These are phyloP conservation scores for Coronaproctus castanopsis DNA, from an alignment of 2,888 invertebrate species.

Conservation along the genomic window DNA sequence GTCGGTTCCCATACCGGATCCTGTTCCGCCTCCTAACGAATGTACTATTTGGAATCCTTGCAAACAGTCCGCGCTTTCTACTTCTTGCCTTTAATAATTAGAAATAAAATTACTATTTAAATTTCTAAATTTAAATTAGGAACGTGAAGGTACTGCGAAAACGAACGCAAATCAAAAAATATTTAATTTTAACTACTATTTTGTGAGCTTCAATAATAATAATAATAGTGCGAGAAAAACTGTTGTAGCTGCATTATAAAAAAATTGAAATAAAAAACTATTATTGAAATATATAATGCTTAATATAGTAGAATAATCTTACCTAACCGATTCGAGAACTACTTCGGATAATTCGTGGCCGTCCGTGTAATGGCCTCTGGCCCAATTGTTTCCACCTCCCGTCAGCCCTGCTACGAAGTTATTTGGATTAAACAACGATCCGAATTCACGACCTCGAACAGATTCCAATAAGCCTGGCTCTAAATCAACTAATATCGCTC, in stretches of 20 bases:
- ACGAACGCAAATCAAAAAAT: background rate
- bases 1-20: constrained; percentile 8
- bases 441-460: constrained; percentile 1
- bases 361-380: constrained; percentile 1
- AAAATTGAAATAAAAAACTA: background rate
- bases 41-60: constrained; percentile 11
- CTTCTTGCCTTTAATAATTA: constrained; percentile 4
- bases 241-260: background rate
- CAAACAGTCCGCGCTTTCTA: constrained; percentile 8
- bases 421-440: constrained; percentile 1
- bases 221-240: background rate
- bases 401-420: constrained; percentile 3
- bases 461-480: constrained; percentile 3
- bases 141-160: background rate
- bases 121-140: background rate
- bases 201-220: too few species aligned
- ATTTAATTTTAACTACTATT: too few species aligned
- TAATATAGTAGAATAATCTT: background rate
- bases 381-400: constrained; percentile 5
- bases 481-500: constrained; percentile 3
- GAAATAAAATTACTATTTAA: background rate
- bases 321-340: background rate
- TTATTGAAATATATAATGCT: background rate
- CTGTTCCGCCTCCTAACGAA: constrained; percentile 8
- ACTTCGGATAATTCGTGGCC: constrained; percentile 1